Base-by-base conservation (phyloP, 2,113 vertebrate genomes). In the Phyllostomus discolor region DNA sequence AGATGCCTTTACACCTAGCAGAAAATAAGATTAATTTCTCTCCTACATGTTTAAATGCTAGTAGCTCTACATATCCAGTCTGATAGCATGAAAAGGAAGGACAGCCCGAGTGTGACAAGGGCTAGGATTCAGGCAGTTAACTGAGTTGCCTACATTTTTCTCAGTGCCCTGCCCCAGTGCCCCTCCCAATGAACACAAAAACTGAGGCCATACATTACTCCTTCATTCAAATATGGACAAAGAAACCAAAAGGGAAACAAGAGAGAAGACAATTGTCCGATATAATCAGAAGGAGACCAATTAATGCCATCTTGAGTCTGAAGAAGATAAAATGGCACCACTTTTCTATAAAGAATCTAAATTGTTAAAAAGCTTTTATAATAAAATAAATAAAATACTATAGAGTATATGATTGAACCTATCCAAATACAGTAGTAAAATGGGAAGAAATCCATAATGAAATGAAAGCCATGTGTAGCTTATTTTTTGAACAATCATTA, bases 371-470 rank as follows among this genome's bases (percentile, higher is more conserved):
- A 14, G 31, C 3, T 88, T 92, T 96, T 88, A 90, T 52, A 92
- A 88, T 88, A 88, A 96, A 94, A 86, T 52, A 35, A 92, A 88
- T 88, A 88, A 96, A 94, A 86, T 52, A 35, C 24, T 69, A 94
- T 19, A 85, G 0, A 85, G 38, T 54, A 22, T 50, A 84, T 69
- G 26, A 94, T 12, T 38, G 48, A 93, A 83, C 41, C 78, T 54
- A 89, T 69, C 24, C 73, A 97, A 94, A 95, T 93, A 95, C 82
- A 92, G 17, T 48, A 94, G 50, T 48, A 94, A 89, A 79, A 95
- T 33, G 48, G 31, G 62, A 83, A 94, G 90, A 94, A 95, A 81
- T 80, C 26, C 52, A 52, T 73, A 91, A 90, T 88, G 79, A 95
- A 93, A 95, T 64, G 64, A 97, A 89, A 95, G 48, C 38, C 62